Conservation (phyloP, 1,140 invertebrate species). For the Drosophila varians region DNA sequence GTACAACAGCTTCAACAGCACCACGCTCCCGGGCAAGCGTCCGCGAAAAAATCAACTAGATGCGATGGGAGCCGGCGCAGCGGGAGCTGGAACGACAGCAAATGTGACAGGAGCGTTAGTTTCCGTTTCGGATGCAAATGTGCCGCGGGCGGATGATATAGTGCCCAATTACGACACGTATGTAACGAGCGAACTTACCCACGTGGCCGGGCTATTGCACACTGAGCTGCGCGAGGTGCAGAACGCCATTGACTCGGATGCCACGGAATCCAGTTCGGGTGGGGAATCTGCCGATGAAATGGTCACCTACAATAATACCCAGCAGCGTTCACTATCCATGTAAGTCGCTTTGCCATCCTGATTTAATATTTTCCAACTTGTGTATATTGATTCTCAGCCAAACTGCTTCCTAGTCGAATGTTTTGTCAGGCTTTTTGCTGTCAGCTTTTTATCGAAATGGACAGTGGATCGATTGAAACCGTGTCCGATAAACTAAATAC, state of each 20-base stretch:
- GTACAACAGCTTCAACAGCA: constrained; percentile 51
- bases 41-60: constrained; percentile 54
- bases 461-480: neutral
- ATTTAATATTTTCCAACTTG: neutral
- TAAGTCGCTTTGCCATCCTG: constrained; percentile 85
- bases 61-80: neutral
- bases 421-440: constrained; percentile 8
- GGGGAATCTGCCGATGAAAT: constrained; percentile 97
- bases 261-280: constrained; percentile 95
- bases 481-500: neutral
- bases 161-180: constrained; percentile 83
- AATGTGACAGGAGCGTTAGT: constrained; percentile 1
- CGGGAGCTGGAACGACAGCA: constrained; percentile 44
- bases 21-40: constrained; percentile 47
- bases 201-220: constrained; percentile 88
- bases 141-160: constrained; percentile 63
- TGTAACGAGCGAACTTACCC: constrained; percentile 86
- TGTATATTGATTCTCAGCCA: neutral
- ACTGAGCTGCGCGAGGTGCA: constrained; percentile 89
- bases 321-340: constrained; percentile 90
- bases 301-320: constrained; percentile 90
- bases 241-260: constrained; percentile 93
- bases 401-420: constrained; percentile 1
- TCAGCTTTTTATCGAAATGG: constrained; percentile 7
- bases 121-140: neutral